phyloP scores from a whole-genome alignment of 30 jellyfish, hydroid and myxozoan species.

The Cassiopea xamachana region DNA sequence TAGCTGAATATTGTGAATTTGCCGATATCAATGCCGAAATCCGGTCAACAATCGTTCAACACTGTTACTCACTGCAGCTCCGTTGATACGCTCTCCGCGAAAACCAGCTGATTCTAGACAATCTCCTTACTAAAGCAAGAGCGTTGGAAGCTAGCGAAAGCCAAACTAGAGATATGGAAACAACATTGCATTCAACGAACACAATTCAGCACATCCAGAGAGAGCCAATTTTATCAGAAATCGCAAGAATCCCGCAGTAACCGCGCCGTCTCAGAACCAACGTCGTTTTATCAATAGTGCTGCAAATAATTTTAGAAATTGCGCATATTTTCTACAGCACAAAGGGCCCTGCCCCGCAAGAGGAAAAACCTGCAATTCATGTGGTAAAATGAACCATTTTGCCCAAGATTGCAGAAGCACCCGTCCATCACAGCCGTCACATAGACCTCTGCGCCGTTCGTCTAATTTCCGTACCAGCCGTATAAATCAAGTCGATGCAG shows the following conservation, averaged over 20 bases:
- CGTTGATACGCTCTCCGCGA: neutral
- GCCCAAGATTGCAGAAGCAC: neutral
- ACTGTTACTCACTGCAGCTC: neutral
- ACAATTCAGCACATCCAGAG: neutral
- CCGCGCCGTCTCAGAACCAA: neutral
- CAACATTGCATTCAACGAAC: neutral
- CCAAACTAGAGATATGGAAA: conserved; percentile 9
- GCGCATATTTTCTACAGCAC: neutral
- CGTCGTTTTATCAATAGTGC: too few species aligned
- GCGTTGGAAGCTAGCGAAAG: neutral
- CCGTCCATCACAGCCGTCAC: neutral
- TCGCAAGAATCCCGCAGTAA: neutral
- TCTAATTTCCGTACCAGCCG: neutral
- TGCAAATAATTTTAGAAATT: neutral
- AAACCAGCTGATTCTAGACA: neutral
- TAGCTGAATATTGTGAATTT: neutral
- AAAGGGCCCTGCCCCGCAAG: neutral
- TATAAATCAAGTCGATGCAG: neutral
- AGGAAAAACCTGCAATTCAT: conserved; percentile 6
- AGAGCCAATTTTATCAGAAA: neutral
- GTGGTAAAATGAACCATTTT: neutral
- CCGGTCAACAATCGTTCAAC: conserved; percentile 4
- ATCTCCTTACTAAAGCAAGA: neutral
- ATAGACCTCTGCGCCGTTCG: neutral
- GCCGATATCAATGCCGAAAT: conserved; percentile 12